A percentile compares a stretch with the other conserved stretches of the same genome.
Evolutionary conservation across 2,888 invertebrate species (phyloP).

Genomic region (Volucella inflata): DNA sequence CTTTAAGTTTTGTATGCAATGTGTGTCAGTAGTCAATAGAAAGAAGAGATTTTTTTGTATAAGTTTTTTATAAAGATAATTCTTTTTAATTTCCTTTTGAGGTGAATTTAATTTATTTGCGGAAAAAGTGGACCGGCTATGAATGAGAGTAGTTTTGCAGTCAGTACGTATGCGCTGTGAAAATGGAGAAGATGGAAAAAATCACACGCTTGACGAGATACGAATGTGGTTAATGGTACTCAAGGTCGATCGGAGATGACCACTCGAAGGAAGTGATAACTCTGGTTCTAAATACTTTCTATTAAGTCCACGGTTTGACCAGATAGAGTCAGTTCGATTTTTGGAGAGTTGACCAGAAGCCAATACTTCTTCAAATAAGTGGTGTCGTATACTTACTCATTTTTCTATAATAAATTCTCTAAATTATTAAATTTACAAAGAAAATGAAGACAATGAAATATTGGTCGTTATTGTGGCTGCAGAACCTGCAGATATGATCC

Average conservation of each 20-base stretch:
- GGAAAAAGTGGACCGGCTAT: slow-evolving; percentile 54
- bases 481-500: too few relatives aligned
- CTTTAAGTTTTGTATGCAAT: slow-evolving; percentile 20
- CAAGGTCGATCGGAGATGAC: slow-evolving; percentile 13
- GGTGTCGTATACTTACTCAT: too few relatives aligned
- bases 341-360: too few relatives aligned
- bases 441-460: too few relatives aligned
- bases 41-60: slow-evolving; percentile 56
- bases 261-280: too few relatives aligned
- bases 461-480: too few relatives aligned
- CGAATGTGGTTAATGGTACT: background rate
- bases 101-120: slow-evolving; percentile 57
- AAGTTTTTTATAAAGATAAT: background rate
- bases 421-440: too few relatives aligned
- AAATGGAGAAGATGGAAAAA: slow-evolving; percentile 36
- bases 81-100: slow-evolving; percentile 50
- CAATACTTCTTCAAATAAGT: too few relatives aligned
- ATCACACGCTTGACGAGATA: slow-evolving; percentile 1
- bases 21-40: slow-evolving; percentile 63
- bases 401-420: too few relatives aligned
- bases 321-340: too few relatives aligned
- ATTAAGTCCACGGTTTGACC: too few relatives aligned
- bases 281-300: too few relatives aligned
- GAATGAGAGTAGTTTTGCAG: background rate
- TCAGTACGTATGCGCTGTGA: slow-evolving; percentile 10